Conservation (phyloP, 2,888 invertebrate species). For the Cyaniris semiargus region DNA sequence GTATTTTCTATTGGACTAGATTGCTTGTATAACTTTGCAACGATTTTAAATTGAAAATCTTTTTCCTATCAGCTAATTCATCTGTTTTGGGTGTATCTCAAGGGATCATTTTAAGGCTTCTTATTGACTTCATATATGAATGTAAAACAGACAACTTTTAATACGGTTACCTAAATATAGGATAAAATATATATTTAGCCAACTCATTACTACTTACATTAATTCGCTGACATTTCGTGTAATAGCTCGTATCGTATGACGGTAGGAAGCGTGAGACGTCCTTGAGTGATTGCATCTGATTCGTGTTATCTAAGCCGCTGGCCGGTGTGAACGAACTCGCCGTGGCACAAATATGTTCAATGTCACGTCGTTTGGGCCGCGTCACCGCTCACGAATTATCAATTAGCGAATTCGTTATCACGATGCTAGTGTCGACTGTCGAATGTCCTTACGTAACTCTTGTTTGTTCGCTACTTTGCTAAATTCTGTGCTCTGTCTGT, state of each 20-base stretch:
- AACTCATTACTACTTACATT: neutral
- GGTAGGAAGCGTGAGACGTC: neutral
- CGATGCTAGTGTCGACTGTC: neutral
- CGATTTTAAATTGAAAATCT: neutral
- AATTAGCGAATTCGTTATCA: constrained; percentile 25
- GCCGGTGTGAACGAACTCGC: constrained; percentile 21
- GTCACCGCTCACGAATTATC: constrained; percentile 16
- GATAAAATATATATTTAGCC: neutral
- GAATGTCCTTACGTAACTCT: neutral
- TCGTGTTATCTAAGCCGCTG: constrained; percentile 18
- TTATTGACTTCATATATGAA: neutral
- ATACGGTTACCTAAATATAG: too few species aligned
- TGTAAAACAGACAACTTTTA: too few species aligned
- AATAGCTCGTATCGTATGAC: neutral
- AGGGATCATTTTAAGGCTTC: neutral
- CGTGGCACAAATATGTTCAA: constrained; percentile 13
- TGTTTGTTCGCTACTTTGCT: neutral
- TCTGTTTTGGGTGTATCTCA: neutral
- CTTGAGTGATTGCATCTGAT: constrained; percentile 18
- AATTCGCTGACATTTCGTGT: neutral
- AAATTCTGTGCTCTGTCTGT: neutral
- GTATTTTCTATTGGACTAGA: neutral
- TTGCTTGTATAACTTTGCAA: neutral
- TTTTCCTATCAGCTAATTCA: neutral
- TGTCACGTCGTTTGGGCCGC: constrained; percentile 19